These are phyloP conservation scores for Syrmaticus mikado DNA, from an alignment of 2,113 vertebrate genomes.

Conservation along the genomic window DNA sequence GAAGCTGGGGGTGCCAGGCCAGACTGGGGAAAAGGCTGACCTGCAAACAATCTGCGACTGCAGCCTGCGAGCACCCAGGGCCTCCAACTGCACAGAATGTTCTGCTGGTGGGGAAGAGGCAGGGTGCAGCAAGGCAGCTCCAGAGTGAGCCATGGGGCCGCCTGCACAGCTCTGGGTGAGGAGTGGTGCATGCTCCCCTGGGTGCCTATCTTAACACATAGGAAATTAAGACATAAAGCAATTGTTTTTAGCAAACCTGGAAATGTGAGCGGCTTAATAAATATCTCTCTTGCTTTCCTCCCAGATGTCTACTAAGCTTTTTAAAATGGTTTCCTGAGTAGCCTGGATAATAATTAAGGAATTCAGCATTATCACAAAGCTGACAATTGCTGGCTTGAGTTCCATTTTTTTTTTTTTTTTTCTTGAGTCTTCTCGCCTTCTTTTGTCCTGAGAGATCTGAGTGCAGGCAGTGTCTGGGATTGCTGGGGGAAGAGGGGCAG, in stretches of 20 bases:
- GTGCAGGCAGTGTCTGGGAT: constrained; percentile 41
- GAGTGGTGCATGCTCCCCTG: not conserved
- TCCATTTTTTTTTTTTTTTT: constrained; percentile 2
- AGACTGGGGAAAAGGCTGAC: not conserved
- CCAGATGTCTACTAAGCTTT: constrained; percentile 55
- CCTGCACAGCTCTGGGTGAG: rapidly evolving
- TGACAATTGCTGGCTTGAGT: constrained; percentile 18
- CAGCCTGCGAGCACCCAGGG: rapidly evolving
- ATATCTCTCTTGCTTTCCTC: constrained; percentile 24
- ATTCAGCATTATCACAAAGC: constrained; percentile 46
- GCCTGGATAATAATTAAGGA: not conserved
- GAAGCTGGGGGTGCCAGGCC: not conserved
- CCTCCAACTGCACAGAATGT: rapidly evolving
- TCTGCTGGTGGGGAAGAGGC: not conserved
- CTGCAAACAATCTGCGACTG: rapidly evolving
- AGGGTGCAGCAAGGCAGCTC: rapidly evolving
- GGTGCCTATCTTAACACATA: not conserved
- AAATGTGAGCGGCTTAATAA: constrained; percentile 45
- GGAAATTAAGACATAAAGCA: constrained; percentile 34
- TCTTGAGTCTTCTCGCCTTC: not conserved
- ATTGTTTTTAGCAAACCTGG: constrained; percentile 42
- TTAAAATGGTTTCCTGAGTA: constrained; percentile 56
- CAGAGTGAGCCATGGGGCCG: rapidly evolving
- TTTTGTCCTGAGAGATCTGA: constrained; percentile 1
- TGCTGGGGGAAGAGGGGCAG: not conserved